A percentile compares a stretch with the other conserved stretches of the same genome.
phyloP scores from a whole-genome alignment of 1,140 invertebrate genomes.

The Muscidifurax raptorellus region DNA sequence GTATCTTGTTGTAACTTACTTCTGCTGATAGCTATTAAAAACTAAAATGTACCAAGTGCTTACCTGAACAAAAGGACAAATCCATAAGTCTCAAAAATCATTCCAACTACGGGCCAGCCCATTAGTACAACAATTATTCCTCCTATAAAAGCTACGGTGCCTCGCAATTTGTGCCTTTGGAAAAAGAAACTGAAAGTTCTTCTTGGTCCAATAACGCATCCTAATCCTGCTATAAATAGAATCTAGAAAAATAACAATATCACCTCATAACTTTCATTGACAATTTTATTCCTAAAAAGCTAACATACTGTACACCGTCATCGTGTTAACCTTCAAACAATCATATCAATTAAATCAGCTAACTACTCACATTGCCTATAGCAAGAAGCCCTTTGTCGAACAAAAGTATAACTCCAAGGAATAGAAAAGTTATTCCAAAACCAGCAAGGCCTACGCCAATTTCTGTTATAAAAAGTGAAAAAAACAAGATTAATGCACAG shows the following conservation, averaged over 20 bases:
- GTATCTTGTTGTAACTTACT: neutral
- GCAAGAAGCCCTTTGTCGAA: constrained; percentile 99
- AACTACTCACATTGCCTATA: constrained; percentile 94
- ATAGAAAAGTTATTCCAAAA: constrained; percentile 97
- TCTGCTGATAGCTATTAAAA: neutral
- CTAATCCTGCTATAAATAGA: constrained; percentile 95
- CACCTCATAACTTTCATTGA: constrained; percentile 1
- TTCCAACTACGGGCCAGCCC: constrained; percentile 97
- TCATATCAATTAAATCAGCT: neutral
- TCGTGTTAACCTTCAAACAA: neutral
- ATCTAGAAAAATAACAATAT: constrained; percentile 78
- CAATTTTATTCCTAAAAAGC: neutral
- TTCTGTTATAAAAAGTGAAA: constrained; percentile 80
- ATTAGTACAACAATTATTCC: constrained; percentile 96
- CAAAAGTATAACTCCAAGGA: constrained; percentile 94
- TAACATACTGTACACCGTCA: neutral
- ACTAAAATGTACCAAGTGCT: constrained; percentile 29
- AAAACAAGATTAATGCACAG: constrained; percentile 21
- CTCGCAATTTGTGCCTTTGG: constrained; percentile 97
- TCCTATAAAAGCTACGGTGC: constrained; percentile 93
- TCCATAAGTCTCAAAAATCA: constrained; percentile 95
- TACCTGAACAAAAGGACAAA: constrained; percentile 89
- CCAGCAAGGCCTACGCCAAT: constrained; percentile 98
- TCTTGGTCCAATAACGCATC: constrained; percentile 97
- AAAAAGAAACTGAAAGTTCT: constrained; percentile 99